Evolutionary conservation across 2,888 invertebrate genomes (phyloP).

Genomic region (Enoplolaimus lenunculus): DNA sequence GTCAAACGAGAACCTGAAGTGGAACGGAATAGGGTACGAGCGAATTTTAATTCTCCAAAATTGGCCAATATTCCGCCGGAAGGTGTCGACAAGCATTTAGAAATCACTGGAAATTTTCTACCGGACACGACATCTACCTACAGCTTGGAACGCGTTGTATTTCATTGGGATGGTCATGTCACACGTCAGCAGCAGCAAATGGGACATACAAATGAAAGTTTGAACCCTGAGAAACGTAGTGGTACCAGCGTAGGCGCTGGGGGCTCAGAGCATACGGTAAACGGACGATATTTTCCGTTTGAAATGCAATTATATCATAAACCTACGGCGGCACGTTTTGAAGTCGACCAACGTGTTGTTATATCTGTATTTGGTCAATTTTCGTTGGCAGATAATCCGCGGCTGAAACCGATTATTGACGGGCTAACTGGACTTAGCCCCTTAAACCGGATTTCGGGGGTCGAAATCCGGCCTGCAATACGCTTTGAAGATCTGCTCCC

Average conservation of each 20-base stretch:
- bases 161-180: neutral
- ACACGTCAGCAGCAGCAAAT: too few species aligned
- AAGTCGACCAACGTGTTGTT: constrained; percentile 1
- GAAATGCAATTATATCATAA: constrained; percentile 11
- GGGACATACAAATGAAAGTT: too few species aligned
- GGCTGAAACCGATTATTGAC: constrained; percentile 7
- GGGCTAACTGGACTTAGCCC: neutral
- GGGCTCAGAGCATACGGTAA: constrained; percentile 1
- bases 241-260: too few species aligned
- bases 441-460: neutral
- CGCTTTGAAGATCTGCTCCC: neutral
- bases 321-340: neutral
- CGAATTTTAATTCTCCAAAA: too few species aligned
- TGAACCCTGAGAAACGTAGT: too few species aligned
- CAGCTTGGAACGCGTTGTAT: neutral
- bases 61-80: too few species aligned
- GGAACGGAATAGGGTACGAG: too few species aligned
- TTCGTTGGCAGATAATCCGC: neutral
- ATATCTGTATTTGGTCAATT: neutral
- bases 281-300: constrained; percentile 9
- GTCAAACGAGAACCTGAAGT: too few species aligned
- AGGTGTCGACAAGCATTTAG: too few species aligned
- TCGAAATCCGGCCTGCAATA: constrained; percentile 9
- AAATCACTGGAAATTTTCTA: too few species aligned
- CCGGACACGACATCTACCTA: too few species aligned